Conservation (phyloP, 2,888 invertebrate species). For the Leptinotarsa juncta region DNA sequence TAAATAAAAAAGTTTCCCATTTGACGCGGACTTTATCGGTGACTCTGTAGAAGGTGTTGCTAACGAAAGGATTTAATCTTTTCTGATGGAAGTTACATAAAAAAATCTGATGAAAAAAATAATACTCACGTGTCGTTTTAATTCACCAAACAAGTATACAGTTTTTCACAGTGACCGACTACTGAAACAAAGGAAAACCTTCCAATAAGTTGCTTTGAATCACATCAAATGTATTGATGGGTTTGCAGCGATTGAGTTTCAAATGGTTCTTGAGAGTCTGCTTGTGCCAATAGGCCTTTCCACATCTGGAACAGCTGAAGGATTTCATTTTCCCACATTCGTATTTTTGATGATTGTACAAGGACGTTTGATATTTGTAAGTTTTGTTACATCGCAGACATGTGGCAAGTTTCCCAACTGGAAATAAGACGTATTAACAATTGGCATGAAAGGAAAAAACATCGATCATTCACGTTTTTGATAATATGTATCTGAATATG, state of each 20-base stretch:
- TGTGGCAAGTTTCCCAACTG: slow-evolving; percentile 10
- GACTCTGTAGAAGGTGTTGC: too few relatives aligned
- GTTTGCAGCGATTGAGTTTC: slow-evolving; percentile 31
- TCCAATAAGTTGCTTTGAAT: neutral
- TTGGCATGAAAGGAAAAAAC: neutral
- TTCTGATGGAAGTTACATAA: too few relatives aligned
- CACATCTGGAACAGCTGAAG: slow-evolving; percentile 38
- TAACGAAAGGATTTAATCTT: too few relatives aligned
- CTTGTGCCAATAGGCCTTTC: slow-evolving; percentile 34
- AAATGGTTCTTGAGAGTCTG: slow-evolving; percentile 32
- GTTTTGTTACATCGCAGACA: slow-evolving; percentile 46
- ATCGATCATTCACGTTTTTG: too few relatives aligned
- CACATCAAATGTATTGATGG: slow-evolving; percentile 3
- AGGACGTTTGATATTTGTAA: slow-evolving; percentile 48
- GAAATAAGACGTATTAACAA: neutral
- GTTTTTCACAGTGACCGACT: neutral
- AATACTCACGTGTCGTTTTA: too few relatives aligned
- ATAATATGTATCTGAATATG: too few relatives aligned
- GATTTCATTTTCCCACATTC: slow-evolving; percentile 50
- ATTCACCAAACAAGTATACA: too few relatives aligned
- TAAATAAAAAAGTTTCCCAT: too few relatives aligned
- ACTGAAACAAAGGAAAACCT: neutral
- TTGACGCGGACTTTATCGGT: too few relatives aligned
- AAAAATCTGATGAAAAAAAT: too few relatives aligned
- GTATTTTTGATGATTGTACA: slow-evolving; percentile 49